These are phyloP conservation scores for Lacerta agilis DNA, from an alignment of 2,797 vertebrate species.

Conservation along the genomic window DNA sequence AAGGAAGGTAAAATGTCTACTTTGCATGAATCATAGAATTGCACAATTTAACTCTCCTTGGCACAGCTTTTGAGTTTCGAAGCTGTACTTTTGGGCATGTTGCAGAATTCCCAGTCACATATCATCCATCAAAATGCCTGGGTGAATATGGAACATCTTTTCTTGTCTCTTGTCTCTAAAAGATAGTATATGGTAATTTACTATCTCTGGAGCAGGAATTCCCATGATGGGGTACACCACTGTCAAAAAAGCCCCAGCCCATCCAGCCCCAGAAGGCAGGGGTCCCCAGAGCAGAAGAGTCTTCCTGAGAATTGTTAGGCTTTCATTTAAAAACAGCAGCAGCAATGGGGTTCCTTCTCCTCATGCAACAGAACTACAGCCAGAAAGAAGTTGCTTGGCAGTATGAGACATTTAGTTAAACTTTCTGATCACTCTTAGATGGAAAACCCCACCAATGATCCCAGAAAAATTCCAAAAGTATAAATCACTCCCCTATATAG, in stretches of 20 bases:
- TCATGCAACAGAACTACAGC: background rate
- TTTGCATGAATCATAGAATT: background rate
- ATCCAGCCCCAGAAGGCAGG: too few species aligned
- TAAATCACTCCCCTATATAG: background rate
- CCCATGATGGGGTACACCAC: background rate
- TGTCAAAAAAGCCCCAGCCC: too few species aligned
- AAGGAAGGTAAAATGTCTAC: background rate
- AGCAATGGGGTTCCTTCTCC: background rate
- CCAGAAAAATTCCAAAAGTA: constrained; percentile 16
- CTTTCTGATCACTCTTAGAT: background rate
- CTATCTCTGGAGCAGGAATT: background rate
- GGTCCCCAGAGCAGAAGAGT: too few species aligned
- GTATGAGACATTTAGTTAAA: background rate
- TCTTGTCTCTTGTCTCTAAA: background rate
- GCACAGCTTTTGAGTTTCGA: background rate
- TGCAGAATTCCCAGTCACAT: background rate
- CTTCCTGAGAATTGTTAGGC: too few species aligned
- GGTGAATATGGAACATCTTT: background rate
- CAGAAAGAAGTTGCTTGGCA: background rate
- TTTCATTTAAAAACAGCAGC: background rate
- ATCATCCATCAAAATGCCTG: background rate
- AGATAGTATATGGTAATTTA: background rate
- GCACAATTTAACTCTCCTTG: background rate
- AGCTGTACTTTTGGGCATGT: background rate
- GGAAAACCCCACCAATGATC: background rate